These are phyloP conservation scores for Drosophila cardini DNA, from an alignment of 1,140 invertebrate genomes.

Conservation along the genomic window DNA sequence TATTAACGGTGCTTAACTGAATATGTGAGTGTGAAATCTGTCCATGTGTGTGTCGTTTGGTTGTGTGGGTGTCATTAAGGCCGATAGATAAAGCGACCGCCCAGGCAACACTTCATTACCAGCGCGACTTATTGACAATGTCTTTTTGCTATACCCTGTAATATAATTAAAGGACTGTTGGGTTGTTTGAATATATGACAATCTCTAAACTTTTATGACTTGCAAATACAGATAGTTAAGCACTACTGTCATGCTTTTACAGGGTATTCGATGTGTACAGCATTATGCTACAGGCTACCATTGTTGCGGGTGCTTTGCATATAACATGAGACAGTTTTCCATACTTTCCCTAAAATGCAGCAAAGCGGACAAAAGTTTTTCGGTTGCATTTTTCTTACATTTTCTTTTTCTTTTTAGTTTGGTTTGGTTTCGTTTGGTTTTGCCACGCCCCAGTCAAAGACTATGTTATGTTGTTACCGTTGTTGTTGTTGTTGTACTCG, in stretches of 20 bases:
- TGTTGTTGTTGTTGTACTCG: constrained; percentile 29
- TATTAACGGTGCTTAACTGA: constrained; percentile 75
- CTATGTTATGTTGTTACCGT: constrained; percentile 7
- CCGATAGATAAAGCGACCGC: constrained; percentile 70
- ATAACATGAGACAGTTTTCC: constrained; percentile 46
- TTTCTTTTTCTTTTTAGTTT: constrained; percentile 1
- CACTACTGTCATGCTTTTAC: not conserved
- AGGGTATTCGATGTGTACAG: constrained; percentile 9
- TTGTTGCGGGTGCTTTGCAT: constrained; percentile 50
- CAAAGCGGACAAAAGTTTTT: constrained; percentile 39
- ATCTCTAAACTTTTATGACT: not conserved
- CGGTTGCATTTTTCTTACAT: constrained; percentile 45
- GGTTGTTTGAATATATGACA: not conserved
- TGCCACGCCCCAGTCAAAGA: constrained; percentile 44
- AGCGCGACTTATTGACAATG: constrained; percentile 70
- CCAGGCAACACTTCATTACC: constrained; percentile 67
- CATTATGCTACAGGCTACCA: not conserved
- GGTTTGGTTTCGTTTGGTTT: constrained; percentile 8
- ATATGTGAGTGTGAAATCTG: constrained; percentile 17
- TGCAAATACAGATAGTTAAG: not conserved
- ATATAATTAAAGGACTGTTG: not conserved
- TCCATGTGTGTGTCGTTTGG: constrained; percentile 16
- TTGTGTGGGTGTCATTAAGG: constrained; percentile 76
- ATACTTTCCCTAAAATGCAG: constrained; percentile 43
- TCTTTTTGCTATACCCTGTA: constrained; percentile 31